phyloP scores from a whole-genome alignment of 2,113 vertebrate genomes.

The Hippocampus mohnikei region DNA sequence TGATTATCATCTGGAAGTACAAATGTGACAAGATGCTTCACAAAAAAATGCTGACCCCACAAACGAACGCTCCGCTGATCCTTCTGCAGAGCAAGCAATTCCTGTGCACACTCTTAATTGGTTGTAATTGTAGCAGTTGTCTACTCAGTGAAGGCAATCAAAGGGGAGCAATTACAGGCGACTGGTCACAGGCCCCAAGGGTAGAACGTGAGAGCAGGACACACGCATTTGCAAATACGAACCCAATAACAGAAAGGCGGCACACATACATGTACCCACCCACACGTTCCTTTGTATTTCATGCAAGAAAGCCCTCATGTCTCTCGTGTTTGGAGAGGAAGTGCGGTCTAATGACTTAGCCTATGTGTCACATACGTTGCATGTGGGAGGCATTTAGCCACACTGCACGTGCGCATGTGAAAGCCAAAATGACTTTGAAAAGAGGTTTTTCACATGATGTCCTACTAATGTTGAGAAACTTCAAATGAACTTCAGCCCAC shows the following conservation, averaged over 20 bases:
- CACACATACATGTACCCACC: conserved; percentile 47
- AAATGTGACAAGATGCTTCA: conserved; percentile 13
- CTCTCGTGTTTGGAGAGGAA: conserved; percentile 65
- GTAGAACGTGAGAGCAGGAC: conserved; percentile 28
- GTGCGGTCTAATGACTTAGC: conserved; percentile 67
- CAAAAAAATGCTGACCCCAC: conserved; percentile 22
- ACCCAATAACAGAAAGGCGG: conserved; percentile 11
- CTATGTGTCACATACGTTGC: conserved; percentile 60
- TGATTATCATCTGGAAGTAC: conserved; percentile 7
- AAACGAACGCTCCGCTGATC: conserved; percentile 11
- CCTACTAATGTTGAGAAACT: conserved; percentile 18
- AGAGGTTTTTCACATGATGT: not conserved
- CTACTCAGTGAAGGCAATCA: conserved; percentile 49
- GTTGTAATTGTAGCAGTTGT: conserved; percentile 47
- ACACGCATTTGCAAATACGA: conserved; percentile 15
- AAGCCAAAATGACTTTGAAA: conserved; percentile 36
- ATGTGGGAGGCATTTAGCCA: conserved; percentile 57
- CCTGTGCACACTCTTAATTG: conserved; percentile 42
- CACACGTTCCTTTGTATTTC: conserved; percentile 67
- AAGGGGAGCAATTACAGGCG: conserved; percentile 51
- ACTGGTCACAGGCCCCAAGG: conserved; percentile 38
- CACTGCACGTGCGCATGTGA: conserved; percentile 49
- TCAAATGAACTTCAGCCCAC: conserved; percentile 5
- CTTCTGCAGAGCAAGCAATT: conserved; percentile 22
- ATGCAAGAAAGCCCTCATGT: conserved; percentile 55